A percentile compares a stretch with the other conserved stretches of the same genome.
These are phyloP conservation scores for Leucopsar rothschildi DNA, from an alignment of 2,113 vertebrate genomes.

Conservation along the genomic window DNA sequence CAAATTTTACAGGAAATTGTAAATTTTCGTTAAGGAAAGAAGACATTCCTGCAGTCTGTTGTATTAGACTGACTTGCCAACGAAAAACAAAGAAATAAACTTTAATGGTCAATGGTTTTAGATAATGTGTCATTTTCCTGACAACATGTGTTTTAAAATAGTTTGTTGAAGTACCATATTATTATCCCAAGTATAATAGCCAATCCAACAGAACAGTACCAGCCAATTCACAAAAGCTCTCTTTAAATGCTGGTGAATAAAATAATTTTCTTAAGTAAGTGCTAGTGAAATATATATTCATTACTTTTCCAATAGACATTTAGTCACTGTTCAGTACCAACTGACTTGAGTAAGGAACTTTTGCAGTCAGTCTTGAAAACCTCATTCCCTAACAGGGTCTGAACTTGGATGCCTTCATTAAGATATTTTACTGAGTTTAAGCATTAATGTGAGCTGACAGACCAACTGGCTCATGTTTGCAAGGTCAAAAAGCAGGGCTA, in stretches of 20 bases:
- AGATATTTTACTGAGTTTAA: not conserved
- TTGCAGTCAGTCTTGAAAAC: not conserved
- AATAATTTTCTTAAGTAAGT: not conserved
- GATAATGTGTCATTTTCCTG: not conserved
- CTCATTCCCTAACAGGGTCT: not conserved
- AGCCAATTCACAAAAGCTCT: not conserved
- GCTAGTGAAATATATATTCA: not conserved
- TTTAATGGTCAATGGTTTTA: not conserved
- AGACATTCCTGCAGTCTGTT: not conserved
- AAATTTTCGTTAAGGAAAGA: not conserved
- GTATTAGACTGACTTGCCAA: not conserved
- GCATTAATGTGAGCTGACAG: not conserved
- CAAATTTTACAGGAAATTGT: not conserved
- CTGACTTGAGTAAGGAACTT: not conserved
- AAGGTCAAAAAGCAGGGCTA: not conserved
- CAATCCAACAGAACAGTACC: not conserved
- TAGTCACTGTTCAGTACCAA: not conserved
- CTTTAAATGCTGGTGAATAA: not conserved
- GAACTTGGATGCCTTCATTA: not conserved
- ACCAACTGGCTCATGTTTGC: not conserved
- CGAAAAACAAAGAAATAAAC: not conserved
- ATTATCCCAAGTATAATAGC: not conserved
- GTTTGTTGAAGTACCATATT: not conserved
- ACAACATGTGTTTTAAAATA: not conserved
- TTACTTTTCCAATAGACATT: not conserved